These are phyloP conservation scores for Syngnathus acus DNA, from an alignment of 2,797 vertebrate genomes.

Conservation along the genomic window DNA sequence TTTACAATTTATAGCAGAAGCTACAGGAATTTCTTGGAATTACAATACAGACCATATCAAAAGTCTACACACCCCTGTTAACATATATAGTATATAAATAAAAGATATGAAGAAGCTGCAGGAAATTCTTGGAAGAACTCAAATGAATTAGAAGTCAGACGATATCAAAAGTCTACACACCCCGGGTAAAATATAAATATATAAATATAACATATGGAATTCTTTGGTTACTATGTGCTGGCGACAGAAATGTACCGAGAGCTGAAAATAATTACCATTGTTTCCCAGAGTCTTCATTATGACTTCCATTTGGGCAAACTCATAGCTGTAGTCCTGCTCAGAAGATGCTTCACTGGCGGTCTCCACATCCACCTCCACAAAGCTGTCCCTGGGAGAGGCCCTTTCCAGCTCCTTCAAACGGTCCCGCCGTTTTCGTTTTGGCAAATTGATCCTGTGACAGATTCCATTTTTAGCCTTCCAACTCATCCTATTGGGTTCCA, in stretches of 20 bases:
- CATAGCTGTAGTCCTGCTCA: conserved; percentile 95
- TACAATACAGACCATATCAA: not conserved
- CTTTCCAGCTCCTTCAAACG: conserved; percentile 90
- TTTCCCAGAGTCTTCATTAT: conserved; percentile 96
- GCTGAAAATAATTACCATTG: conserved; percentile 72
- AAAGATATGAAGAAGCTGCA: no score
- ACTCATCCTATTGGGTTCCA: not conserved
- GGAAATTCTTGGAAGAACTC: no score
- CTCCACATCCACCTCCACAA: conserved; percentile 82
- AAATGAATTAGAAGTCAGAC: no score
- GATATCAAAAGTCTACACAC: not conserved
- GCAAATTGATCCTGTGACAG: conserved; percentile 82
- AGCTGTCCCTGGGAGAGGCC: conserved; percentile 71
- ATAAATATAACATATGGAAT: not conserved
- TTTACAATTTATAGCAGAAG: not conserved
- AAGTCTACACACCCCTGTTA: not conserved
- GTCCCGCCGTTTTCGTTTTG: conserved; percentile 87
- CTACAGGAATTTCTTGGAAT: not conserved
- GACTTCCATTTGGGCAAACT: conserved; percentile 99
- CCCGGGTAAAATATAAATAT: not conserved
- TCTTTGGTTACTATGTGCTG: not conserved
- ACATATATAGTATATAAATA: not conserved
- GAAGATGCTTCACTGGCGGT: conserved; percentile 94
- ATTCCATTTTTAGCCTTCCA: not conserved
- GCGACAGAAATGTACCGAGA: conserved; percentile 2